A percentile compares a stretch with the other conserved stretches of the same genome.
Evolutionary conservation across 2,888 invertebrate species (phyloP).

Genomic region (Ichneumon xanthorius): DNA sequence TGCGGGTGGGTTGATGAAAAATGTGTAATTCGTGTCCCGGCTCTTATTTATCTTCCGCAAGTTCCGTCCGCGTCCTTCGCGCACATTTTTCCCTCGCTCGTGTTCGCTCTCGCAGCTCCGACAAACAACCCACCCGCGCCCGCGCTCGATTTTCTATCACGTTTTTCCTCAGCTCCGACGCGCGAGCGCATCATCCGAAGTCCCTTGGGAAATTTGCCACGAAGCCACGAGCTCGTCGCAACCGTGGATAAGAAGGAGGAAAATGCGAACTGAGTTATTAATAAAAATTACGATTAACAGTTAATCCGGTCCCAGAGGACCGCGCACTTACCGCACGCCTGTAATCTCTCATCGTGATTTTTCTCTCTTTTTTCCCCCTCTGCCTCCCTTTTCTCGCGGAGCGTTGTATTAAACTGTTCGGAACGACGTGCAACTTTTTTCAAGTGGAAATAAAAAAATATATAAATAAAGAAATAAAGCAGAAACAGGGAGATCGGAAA

Average conservation of each 20-base stretch:
- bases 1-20: background rate
- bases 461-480: background rate
- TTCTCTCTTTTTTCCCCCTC: conserved; percentile 1
- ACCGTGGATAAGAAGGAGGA: conserved; percentile 1
- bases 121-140: background rate
- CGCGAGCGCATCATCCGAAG: conserved; percentile 45
- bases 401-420: conserved; percentile 41
- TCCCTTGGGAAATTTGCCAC: conserved; percentile 74
- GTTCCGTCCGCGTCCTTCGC: background rate
- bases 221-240: conserved; percentile 44
- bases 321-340: conserved; percentile 45
- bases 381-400: conserved; percentile 12
- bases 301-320: conserved; percentile 70
- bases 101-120: background rate
- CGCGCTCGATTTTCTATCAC: conserved; percentile 19
- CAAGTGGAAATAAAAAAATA: background rate
- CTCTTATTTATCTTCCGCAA: conserved; percentile 18
- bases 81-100: background rate
- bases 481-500: conserved; percentile 6
- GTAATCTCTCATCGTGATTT: conserved; percentile 43
- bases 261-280: conserved; percentile 66
- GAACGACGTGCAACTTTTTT: conserved; percentile 5
- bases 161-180: conserved; percentile 34
- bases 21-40: background rate
- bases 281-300: conserved; percentile 76